Evolutionary conservation across 2,797 vertebrate species (phyloP).

Genomic region (Poeciliopsis gracilis): DNA sequence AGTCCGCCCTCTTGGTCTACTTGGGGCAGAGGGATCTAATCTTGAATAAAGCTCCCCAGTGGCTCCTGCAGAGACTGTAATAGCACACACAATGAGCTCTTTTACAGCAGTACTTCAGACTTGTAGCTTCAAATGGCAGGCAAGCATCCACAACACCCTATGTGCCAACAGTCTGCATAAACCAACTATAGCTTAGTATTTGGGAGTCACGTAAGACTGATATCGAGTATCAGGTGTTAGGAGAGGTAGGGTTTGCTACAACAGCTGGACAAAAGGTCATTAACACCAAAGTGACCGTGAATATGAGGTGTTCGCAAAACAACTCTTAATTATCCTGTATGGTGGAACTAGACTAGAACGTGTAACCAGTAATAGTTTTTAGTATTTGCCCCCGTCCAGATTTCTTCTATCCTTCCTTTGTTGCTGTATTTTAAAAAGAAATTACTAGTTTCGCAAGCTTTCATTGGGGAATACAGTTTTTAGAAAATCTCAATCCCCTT

Average conservation of each 20-base stretch:
- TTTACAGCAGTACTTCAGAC: conserved; percentile 60
- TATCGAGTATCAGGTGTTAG: neutral
- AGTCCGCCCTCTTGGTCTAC: conserved; percentile 42
- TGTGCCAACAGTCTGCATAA: conserved; percentile 38
- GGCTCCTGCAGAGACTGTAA: conserved; percentile 45
- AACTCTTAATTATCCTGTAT: conserved; percentile 48
- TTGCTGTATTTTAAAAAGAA: neutral
- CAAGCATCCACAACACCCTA: conserved; percentile 33
- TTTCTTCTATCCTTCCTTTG: neutral
- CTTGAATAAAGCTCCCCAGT: conserved; percentile 23
- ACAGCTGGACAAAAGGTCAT: conserved; percentile 1
- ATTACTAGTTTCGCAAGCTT: neutral
- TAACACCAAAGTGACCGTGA: neutral
- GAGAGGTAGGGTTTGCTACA: conserved; percentile 15
- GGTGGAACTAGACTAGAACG: neutral
- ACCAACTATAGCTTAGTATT: conserved; percentile 20
- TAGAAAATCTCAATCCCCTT: neutral
- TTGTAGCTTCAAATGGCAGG: conserved; percentile 61
- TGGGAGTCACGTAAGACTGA: neutral
- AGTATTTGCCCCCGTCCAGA: neutral
- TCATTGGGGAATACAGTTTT: neutral
- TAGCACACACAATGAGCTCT: conserved; percentile 63
- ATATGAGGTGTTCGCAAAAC: conserved; percentile 8
- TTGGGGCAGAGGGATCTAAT: conserved; percentile 38
- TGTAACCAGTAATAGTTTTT: neutral